Conservation (phyloP, 2,888 invertebrate species). For the Saturnia japonica region DNA sequence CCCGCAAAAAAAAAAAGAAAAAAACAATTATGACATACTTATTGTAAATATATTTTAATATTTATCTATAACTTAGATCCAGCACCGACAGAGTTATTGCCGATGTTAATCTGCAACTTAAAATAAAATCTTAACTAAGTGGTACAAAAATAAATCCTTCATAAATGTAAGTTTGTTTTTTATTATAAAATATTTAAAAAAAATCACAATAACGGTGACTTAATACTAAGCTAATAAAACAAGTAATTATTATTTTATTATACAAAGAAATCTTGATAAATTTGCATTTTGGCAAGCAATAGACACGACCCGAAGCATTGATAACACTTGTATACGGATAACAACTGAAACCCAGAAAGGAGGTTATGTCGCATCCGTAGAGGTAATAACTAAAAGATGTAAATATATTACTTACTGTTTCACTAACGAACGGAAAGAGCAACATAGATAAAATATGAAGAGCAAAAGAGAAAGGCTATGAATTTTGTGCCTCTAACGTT, state of each 20-base stretch:
- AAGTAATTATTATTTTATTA: neutral
- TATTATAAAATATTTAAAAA: conserved; percentile 44
- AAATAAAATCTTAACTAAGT: conserved; percentile 50
- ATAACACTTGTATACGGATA: too few relatives aligned
- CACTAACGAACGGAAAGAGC: too few relatives aligned
- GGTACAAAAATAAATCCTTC: conserved; percentile 75
- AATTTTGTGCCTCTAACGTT: too few relatives aligned
- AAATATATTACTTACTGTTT: too few relatives aligned
- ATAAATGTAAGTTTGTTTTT: conserved; percentile 30
- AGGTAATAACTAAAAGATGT: too few relatives aligned
- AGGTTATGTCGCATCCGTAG: too few relatives aligned
- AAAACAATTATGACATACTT: neutral
- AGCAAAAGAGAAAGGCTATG: too few relatives aligned
- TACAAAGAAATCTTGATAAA: too few relatives aligned
- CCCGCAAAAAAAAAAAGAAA: neutral
- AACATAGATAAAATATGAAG: too few relatives aligned
- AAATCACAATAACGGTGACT: conserved; percentile 76
- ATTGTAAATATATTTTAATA: neutral
- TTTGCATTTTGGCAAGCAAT: too few relatives aligned
- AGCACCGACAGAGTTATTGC: conserved; percentile 20
- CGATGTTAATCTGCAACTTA: conserved; percentile 27
- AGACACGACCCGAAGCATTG: too few relatives aligned
- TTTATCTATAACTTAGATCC: neutral
- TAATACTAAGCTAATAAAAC: conserved; percentile 39
- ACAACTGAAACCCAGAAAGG: too few relatives aligned